Conservation (phyloP, 2,888 invertebrate genomes). For the Oscheius myriophilus region DNA sequence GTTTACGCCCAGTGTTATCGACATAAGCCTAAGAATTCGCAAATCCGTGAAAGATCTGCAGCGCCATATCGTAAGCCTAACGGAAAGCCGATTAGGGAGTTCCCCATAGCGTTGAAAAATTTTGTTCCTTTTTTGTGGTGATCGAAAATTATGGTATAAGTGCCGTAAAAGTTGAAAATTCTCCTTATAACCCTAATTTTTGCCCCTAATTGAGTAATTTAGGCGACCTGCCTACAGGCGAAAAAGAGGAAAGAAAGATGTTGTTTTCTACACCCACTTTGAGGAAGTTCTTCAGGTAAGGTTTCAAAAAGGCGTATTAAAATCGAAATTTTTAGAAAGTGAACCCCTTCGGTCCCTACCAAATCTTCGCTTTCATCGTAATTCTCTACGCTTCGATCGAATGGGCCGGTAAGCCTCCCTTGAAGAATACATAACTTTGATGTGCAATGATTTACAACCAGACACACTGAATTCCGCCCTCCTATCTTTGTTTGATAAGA, state of each 20-base stretch:
- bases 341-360: conserved; percentile 65
- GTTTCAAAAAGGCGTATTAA: neutral
- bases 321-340: conserved; percentile 43
- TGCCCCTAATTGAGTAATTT: too few species aligned
- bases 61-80: too few species aligned
- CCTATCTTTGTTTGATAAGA: conserved; percentile 3
- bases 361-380: conserved; percentile 65
- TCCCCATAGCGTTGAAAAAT: too few species aligned
- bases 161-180: too few species aligned
- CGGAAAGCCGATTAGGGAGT: too few species aligned
- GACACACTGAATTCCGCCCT: conserved; percentile 11
- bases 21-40: too few species aligned
- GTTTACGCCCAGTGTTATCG: too few species aligned
- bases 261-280: conserved; percentile 55
- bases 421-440: neutral
- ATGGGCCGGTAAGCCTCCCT: conserved; percentile 61
- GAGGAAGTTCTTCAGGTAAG: conserved; percentile 50
- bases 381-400: conserved; percentile 65
- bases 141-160: too few species aligned
- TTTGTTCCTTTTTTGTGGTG: too few species aligned
- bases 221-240: conserved; percentile 23
- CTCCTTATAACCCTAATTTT: too few species aligned
- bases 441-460: conserved; percentile 22
- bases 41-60: too few species aligned
- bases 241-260: conserved; percentile 40